Evolutionary conservation across 2,797 vertebrate genomes (phyloP), one percentile per base, ranked within the genome.

Genomic region (Pipistrellus kuhlii): DNA sequence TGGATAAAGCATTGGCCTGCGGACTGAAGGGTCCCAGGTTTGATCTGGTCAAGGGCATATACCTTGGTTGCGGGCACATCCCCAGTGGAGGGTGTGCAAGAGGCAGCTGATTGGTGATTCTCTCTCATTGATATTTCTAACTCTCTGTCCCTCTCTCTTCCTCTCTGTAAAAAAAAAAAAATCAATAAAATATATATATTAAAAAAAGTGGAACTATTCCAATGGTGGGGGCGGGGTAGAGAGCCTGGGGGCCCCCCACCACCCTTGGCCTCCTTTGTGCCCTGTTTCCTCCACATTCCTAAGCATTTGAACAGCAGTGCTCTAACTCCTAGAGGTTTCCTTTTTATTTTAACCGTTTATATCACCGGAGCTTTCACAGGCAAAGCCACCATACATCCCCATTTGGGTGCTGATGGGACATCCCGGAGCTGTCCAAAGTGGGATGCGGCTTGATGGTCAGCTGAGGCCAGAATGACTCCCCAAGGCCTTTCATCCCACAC

Each of bases 161-260:
- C 38, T 41, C 38, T 41, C 38, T 41, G 38, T 41, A 41, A 41
- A 41, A 41, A 41, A 41, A 41, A 41, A 41, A 41, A 41, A 41
- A 41, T 41, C 38, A 41, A 41, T 41, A 41, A 41, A 41, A 41
- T 41, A 41, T 41, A 41, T 41, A 41, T 41, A 41, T 41, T 41
- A 41, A 15, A 48, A 71, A 83, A 35, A 35, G 35, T 68, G 25
- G 57, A 83, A 38, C 25, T 83, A 2, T 53, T 77, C 51, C 32
- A 17, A 0, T 18, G 27, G 7, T 1, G 0, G 21, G 20, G 10
- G 55, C 5, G 5, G 23, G 21, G 23, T 3, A 23, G 41, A 23
- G 55, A 10, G 12, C 7, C 38, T 17, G 8, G 30, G 44, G 44
- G 27, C 8, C 17, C 15, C 21, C 20, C 3, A 13, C 21, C 10